Percentiles rank a stretch among this genome's conserved stretches.
Evolutionary conservation across 2,113 vertebrate genomes (phyloP).

Genomic region (Gallinago media): DNA sequence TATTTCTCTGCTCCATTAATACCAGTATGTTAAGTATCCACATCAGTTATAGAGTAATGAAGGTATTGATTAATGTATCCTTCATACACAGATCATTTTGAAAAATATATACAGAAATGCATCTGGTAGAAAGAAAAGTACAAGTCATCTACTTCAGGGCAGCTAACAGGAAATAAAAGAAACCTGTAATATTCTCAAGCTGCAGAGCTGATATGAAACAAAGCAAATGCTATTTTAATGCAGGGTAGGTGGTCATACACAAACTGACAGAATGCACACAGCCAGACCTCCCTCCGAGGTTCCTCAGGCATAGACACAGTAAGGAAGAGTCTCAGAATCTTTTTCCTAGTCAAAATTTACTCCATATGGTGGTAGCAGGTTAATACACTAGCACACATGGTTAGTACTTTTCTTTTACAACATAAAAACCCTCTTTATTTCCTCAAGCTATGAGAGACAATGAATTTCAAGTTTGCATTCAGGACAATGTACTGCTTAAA

Average conservation of each 20-base stretch:
- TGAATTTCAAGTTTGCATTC: background rate
- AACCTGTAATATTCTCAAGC: background rate
- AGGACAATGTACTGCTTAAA: background rate
- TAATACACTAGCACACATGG: background rate
- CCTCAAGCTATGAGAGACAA: background rate
- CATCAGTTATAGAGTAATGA: background rate
- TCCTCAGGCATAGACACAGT: background rate
- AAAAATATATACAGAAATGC: background rate
- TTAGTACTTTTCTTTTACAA: background rate
- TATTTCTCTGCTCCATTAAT: background rate
- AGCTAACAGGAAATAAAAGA: background rate
- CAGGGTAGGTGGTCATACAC: background rate
- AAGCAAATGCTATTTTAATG: background rate
- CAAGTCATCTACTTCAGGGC: background rate
- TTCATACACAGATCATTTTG: background rate
- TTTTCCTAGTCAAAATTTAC: background rate
- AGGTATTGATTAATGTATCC: background rate
- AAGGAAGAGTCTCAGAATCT: background rate
- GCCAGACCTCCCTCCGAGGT: background rate
- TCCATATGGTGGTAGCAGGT: background rate
- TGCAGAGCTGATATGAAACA: background rate
- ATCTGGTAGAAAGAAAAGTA: background rate
- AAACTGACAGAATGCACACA: background rate
- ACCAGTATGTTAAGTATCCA: background rate
- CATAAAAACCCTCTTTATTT: background rate